Percentiles rank a stretch among this genome's conserved stretches.
Evolutionary conservation across 2,888 invertebrate genomes (phyloP).

Genomic region (Rhagonycha fulva): DNA sequence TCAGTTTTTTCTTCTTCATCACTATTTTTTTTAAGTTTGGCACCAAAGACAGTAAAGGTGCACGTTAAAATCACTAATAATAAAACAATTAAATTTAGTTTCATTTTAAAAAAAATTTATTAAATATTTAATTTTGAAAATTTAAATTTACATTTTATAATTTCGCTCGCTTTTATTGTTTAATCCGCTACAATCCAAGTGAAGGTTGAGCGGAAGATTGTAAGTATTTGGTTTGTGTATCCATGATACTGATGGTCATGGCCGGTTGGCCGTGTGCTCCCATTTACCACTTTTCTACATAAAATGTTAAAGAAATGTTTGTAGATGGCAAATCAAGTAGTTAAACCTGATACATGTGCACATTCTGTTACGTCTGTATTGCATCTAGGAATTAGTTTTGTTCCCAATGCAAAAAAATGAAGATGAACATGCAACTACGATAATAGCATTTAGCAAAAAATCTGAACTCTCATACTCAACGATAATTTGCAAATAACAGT

Average conservation of each 20-base stretch:
- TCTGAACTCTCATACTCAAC: neutral
- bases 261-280: slow-evolving; percentile 7
- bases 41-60: neutral
- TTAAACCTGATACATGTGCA: neutral
- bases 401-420: neutral
- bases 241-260: slow-evolving; percentile 15
- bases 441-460: neutral
- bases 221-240: neutral
- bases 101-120: neutral
- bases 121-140: neutral
- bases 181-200: slow-evolving; percentile 9
- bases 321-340: neutral
- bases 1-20: neutral
- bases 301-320: neutral
- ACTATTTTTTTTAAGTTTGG: neutral
- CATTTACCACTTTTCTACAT: slow-evolving; percentile 17
- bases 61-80: neutral
- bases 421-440: neutral
- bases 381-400: neutral
- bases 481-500: neutral
- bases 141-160: neutral
- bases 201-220: slow-evolving; percentile 10
- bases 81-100: neutral
- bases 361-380: neutral
- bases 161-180: neutral